These are phyloP conservation scores for Temnopleurus reevesii DNA, from an alignment of 53 echinoderm and acorn worm genomes.

Conservation along the genomic window DNA sequence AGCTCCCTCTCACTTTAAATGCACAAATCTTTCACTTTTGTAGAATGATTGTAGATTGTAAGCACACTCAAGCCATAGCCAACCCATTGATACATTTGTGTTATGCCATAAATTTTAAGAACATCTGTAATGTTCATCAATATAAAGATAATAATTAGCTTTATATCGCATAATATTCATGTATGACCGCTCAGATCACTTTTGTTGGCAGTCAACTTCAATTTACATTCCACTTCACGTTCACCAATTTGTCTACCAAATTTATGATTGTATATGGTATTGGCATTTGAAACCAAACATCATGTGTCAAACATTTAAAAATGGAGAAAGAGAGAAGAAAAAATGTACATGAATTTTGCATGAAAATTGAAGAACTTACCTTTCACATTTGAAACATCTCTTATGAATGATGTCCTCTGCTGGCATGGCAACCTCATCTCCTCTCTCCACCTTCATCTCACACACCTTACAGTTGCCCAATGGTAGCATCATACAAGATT, in stretches of 20 bases:
- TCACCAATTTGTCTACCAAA: no score
- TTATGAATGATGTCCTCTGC: constrained; percentile 64
- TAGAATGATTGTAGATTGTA: no score
- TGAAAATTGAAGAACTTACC: constrained; percentile 56
- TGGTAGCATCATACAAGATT: constrained; percentile 26
- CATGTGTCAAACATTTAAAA: background rate
- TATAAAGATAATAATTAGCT: no score
- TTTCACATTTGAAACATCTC: constrained; percentile 72
- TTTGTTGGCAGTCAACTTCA: no score
- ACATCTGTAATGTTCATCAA: background rate
- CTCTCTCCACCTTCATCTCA: constrained; percentile 62
- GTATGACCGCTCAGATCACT: no score
- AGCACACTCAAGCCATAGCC: no score
- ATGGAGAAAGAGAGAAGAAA: background rate
- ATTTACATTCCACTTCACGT: no score
- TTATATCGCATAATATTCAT: no score
- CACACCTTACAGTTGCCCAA: constrained; percentile 67
- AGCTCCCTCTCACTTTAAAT: background rate
- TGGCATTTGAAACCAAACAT: no score
- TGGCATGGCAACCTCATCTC: constrained; percentile 66
- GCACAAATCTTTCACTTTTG: background rate
- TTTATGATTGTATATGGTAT: no score
- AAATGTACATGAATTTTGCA: background rate
- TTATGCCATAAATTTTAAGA: no score
- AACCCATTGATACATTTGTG: no score